Evolutionary conservation across 1,140 invertebrate species (phyloP).

Genomic region (Ganaspis sp.): DNA sequence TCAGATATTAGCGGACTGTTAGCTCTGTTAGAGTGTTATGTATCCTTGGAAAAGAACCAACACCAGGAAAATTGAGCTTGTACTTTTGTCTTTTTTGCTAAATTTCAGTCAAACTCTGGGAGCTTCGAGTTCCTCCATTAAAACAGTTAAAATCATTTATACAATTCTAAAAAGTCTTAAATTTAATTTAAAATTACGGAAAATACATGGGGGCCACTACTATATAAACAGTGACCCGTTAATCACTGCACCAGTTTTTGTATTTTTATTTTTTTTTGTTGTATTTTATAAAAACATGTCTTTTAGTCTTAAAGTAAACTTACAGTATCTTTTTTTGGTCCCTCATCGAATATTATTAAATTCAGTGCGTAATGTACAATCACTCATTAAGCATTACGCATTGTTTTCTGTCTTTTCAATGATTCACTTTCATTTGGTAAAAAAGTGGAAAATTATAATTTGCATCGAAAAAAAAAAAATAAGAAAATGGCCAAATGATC

Average conservation of each 20-base stretch:
- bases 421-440: background rate
- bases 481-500: background rate
- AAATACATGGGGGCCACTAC: background rate
- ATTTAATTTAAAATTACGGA: background rate
- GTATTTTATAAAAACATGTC: background rate
- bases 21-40: conserved; percentile 69
- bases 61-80: conserved; percentile 70
- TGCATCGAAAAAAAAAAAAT: background rate
- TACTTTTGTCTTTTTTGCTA: conserved; percentile 50
- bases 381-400: background rate
- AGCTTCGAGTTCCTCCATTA: background rate
- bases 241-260: conserved; percentile 34
- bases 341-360: conserved; percentile 56
- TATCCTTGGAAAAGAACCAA: conserved; percentile 69
- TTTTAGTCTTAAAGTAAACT: conserved; percentile 51
- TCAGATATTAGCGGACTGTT: conserved; percentile 51
- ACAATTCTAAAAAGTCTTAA: background rate
- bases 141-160: background rate
- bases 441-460: background rate
- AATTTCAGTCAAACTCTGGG: conserved; percentile 4
- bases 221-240: background rate
- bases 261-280: background rate
- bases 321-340: conserved; percentile 58
- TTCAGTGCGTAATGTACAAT: conserved; percentile 17
- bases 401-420: background rate